Conservation (phyloP, 2,113 vertebrate species). For the Pedetes capensis region DNA sequence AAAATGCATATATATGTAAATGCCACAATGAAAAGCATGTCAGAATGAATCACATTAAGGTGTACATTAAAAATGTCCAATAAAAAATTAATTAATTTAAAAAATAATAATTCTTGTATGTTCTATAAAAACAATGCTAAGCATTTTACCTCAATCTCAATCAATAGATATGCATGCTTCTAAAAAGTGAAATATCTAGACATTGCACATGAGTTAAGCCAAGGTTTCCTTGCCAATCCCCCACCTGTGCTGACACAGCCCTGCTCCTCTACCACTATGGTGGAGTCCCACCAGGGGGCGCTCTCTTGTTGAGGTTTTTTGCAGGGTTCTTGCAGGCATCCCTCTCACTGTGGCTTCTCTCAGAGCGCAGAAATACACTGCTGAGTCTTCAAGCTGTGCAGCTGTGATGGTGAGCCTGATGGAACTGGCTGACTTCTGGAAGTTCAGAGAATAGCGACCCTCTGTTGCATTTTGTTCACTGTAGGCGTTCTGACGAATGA, state of each 20-base stretch:
- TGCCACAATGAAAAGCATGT: too few species aligned
- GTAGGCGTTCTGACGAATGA: neutral
- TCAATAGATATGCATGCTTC: neutral
- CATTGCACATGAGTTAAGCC: neutral
- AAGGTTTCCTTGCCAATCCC: neutral
- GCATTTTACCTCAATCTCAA: too few species aligned
- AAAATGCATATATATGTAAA: too few species aligned
- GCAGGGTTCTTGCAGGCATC: neutral
- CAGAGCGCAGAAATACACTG: slow-evolving; percentile 56
- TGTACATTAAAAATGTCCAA: too few species aligned
- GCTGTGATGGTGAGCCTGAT: slow-evolving; percentile 22
- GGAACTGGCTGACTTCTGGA: neutral
- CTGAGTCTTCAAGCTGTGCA: neutral
- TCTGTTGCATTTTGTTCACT: neutral
- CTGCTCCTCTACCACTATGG: neutral
- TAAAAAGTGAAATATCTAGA: too few species aligned
- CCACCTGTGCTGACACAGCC: neutral
- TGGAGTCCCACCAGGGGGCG: too few species aligned
- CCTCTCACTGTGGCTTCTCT: neutral
- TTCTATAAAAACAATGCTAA: too few species aligned
- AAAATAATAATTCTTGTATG: too few species aligned
- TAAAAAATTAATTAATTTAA: too few species aligned
- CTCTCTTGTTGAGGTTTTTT: slow-evolving; percentile 37
- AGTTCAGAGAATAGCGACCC: neutral
- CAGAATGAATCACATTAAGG: too few species aligned